Evolutionary conservation across 2,888 invertebrate species (phyloP).

Genomic region (Monochamus alternatus): DNA sequence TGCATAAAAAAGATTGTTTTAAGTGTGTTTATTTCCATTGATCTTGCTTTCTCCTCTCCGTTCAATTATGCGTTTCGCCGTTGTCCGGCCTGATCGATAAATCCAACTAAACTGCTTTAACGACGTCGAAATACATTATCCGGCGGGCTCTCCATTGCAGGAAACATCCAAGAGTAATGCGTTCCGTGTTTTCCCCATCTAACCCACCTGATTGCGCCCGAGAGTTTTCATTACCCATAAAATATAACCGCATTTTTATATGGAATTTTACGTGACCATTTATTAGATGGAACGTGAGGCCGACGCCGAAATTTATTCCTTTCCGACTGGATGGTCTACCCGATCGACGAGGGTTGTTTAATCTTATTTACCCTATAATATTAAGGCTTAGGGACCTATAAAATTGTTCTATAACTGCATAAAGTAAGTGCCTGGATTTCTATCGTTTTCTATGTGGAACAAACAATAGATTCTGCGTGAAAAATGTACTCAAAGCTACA

Average conservation of each 20-base stretch:
- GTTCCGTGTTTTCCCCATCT: slow-evolving; percentile 19
- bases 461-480: too few species aligned
- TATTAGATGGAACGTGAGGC: slow-evolving; percentile 13
- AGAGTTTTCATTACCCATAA: slow-evolving; percentile 33
- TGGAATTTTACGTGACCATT: slow-evolving; percentile 27
- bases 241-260: slow-evolving; percentile 29
- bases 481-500: too few species aligned
- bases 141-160: background rate
- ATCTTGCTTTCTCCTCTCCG: background rate
- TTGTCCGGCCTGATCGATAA: background rate
- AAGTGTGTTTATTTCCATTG: too few species aligned
- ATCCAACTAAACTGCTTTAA: background rate
- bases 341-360: background rate
- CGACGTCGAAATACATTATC: background rate
- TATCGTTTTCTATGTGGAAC: background rate
- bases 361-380: slow-evolving; percentile 8
- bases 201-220: slow-evolving; percentile 27
- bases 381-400: background rate
- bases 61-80: background rate
- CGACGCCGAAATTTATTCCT: slow-evolving; percentile 17
- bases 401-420: background rate
- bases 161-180: slow-evolving; percentile 8
- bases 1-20: too few species aligned
- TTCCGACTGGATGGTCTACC: background rate
- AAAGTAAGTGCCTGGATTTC: background rate